Base-by-base conservation (phyloP, 2,797 vertebrate species). In the Silurus lanzhouensis region DNA sequence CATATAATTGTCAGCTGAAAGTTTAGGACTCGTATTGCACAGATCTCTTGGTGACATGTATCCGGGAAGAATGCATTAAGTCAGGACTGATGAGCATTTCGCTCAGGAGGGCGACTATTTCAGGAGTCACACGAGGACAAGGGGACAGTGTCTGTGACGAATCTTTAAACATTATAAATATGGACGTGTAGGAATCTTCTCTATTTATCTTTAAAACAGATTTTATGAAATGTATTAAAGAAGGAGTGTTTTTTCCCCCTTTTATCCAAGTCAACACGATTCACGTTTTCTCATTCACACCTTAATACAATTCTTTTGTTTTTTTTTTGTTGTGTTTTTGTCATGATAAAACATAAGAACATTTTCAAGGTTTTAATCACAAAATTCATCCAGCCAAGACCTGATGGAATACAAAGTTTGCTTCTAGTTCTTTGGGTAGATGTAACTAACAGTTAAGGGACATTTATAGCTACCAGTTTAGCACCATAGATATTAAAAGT, bases 221-320 rank as follows among this genome's bases (percentile, higher is more conserved):
- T 90, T 88, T 89, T 88, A 92, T 87, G 82, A 63, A 87, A 88
- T 88, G 84, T 87, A 82, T 87, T 85, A 89, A 87, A 81, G 27
- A 66, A 61, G 44, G 66, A 66, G 80, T 79, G 72, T 80, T 25
- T 58, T 71, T 61, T 22, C 19, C 46, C 22, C 9, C 38, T 82
- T 80, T 82, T 31, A 60, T 76, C 38, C 22, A 71, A 61, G 17
- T 77, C 10, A 13, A 71, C 60, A 64, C 5, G 52, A 70, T 70
- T 25, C 48, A 4, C 27, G n/a, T 12, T 6, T 67, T 81, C 77
- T 68, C 64, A 61, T 25, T 79, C 27, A 14, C 13, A 5, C n/a
- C 3, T 38, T 38, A 38, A 38, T 27, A 31, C 5, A 19, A 1
- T 15, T 67, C 67, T 81, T 17, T 10, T 1, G n/a, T 14, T 75